phyloP scores from a whole-genome alignment of 2,113 vertebrate species.

The Melanotaenia duboulayi region DNA sequence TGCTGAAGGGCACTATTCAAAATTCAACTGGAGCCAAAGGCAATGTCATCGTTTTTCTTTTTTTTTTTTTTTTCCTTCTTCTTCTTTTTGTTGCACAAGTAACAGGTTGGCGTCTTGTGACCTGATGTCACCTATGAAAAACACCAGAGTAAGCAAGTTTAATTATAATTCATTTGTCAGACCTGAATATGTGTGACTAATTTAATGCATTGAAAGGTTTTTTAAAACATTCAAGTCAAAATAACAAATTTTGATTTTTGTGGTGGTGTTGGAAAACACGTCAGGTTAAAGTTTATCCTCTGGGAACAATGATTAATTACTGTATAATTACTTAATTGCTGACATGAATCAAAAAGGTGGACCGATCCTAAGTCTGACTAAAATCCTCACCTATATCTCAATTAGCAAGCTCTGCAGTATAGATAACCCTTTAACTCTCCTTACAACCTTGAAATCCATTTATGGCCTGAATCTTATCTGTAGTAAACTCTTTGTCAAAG shows the following conservation, averaged over 20 bases:
- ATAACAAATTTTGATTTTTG: too few species aligned
- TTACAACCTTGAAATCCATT: neutral
- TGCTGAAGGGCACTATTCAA: neutral
- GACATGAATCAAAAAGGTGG: neutral
- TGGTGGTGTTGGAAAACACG: too few species aligned
- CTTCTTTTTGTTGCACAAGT: neutral
- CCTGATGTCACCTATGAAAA: too few species aligned
- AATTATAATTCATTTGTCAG: too few species aligned
- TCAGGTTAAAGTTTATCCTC: neutral
- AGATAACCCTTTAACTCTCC: neutral
- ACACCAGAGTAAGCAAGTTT: too few species aligned
- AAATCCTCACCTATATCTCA: neutral
- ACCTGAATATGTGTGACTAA: too few species aligned
- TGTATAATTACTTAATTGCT: neutral
- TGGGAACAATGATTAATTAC: neutral
- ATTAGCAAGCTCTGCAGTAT: neutral
- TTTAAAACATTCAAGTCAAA: too few species aligned
- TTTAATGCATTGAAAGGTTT: too few species aligned
- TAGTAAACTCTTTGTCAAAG: constrained; percentile 5
- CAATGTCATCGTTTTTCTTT: neutral
- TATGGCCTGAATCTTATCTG: constrained; percentile 34
- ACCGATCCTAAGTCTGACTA: neutral
- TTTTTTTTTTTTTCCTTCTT: neutral
- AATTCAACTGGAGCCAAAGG: neutral
- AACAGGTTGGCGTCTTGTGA: neutral